Evolutionary conservation across 2,888 invertebrate species (phyloP).

Genomic region (Lasioglossum lativentre): DNA sequence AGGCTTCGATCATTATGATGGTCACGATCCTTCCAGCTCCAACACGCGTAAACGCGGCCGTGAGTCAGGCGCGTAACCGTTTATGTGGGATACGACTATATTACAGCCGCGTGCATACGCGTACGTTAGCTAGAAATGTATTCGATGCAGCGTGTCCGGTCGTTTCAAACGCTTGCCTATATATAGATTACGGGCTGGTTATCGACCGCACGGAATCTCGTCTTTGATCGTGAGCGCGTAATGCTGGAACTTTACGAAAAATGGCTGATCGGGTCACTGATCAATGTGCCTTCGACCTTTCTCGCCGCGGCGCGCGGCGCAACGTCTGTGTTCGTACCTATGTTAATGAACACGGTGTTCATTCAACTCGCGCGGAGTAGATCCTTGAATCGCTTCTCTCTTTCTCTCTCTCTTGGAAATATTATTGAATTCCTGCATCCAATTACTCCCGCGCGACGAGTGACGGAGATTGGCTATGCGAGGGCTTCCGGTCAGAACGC

Average conservation of each 20-base stretch:
- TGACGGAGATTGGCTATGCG: background rate
- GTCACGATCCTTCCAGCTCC: constrained; percentile 49
- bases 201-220: constrained; percentile 68
- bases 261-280: constrained; percentile 42
- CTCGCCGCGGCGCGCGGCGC: background rate
- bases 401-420: background rate
- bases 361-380: constrained; percentile 19
- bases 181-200: constrained; percentile 72
- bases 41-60: constrained; percentile 28
- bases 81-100: constrained; percentile 16
- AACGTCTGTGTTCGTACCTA: background rate
- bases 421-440: background rate
- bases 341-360: constrained; percentile 33
- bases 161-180: constrained; percentile 68
- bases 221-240: constrained; percentile 66
- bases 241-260: constrained; percentile 53
- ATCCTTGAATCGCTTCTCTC: background rate
- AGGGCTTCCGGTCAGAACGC: background rate
- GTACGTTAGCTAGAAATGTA: constrained; percentile 66
- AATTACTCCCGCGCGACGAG: background rate
- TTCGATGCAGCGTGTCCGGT: constrained; percentile 70
- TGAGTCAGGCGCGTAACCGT: constrained; percentile 34
- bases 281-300: constrained; percentile 30
- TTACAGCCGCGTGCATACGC: constrained; percentile 22
- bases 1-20: constrained; percentile 50